Conservation (phyloP, 2,888 invertebrate species). For the Scrobipalpa costella region DNA sequence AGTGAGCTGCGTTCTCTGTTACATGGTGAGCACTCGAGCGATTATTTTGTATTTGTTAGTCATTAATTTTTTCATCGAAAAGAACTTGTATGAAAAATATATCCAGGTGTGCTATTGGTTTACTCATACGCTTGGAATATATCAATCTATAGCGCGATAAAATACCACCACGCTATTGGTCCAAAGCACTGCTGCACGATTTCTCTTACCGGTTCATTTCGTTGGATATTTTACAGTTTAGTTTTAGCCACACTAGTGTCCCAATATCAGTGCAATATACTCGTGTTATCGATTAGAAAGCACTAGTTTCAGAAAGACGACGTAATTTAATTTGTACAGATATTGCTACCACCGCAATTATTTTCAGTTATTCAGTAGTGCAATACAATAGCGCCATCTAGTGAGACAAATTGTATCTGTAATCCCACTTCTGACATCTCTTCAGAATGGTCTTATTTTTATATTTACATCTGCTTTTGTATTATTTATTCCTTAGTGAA, state of each 20-base stretch:
- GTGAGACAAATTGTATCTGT: neutral
- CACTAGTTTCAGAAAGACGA: neutral
- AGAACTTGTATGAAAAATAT: neutral
- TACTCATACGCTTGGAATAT: neutral
- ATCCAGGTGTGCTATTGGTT: neutral
- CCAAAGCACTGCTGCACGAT: neutral
- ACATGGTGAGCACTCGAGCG: neutral
- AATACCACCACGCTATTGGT: neutral
- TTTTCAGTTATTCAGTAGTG: no score
- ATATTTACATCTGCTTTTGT: neutral
- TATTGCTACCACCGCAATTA: neutral
- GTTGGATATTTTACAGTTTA: neutral
- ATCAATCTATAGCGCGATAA: neutral
- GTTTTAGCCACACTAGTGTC: slow-evolving; percentile 17
- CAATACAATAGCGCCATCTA: neutral
- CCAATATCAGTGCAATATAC: neutral
- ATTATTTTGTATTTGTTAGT: neutral
- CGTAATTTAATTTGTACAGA: neutral
- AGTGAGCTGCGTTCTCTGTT: slow-evolving; percentile 7
- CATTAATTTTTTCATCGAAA: neutral
- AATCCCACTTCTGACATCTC: slow-evolving; percentile 7
- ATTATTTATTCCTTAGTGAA: neutral
- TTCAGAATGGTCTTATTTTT: neutral
- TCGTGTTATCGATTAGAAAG: neutral
- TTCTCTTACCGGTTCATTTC: neutral